Conservation (phyloP, 1,140 invertebrate species). For the Dendrolimus punctatus region DNA sequence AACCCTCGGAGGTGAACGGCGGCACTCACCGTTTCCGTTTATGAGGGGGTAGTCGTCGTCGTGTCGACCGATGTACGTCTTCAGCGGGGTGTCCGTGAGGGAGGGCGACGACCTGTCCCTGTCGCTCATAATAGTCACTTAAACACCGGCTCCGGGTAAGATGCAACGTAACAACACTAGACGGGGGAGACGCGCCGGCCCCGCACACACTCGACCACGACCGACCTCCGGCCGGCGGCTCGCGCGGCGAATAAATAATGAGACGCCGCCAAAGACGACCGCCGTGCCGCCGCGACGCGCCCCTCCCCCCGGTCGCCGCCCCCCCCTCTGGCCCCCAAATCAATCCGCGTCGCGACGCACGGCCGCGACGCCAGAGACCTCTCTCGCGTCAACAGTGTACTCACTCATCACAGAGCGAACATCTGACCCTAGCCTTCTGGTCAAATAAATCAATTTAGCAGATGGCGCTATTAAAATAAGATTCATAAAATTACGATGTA, state of each 20-base stretch:
- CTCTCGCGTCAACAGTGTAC: too few species aligned
- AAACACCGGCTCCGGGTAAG: slow-evolving; percentile 37
- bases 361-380: background rate
- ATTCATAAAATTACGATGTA: background rate
- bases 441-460: background rate
- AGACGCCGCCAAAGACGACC: slow-evolving; percentile 22
- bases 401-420: too few species aligned
- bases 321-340: slow-evolving; percentile 1
- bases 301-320: background rate
- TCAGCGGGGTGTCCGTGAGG: slow-evolving; percentile 84
- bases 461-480: slow-evolving; percentile 12
- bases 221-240: slow-evolving; percentile 65
- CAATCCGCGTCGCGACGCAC: background rate
- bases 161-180: slow-evolving; percentile 48
- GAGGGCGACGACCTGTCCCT: slow-evolving; percentile 84
- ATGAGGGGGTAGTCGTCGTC: slow-evolving; percentile 84
- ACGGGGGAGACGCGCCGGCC: slow-evolving; percentile 57
- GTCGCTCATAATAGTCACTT: slow-evolving; percentile 78
- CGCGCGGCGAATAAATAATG: slow-evolving; percentile 61
- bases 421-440: too few species aligned
- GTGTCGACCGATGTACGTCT: slow-evolving; percentile 82
- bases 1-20: background rate
- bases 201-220: slow-evolving; percentile 55
- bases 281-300: slow-evolving; percentile 14
- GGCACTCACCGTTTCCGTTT: slow-evolving; percentile 79